Base-by-base conservation (phyloP, 92 coral and sea anemone species). In the Scolanthus callimorphus region DNA sequence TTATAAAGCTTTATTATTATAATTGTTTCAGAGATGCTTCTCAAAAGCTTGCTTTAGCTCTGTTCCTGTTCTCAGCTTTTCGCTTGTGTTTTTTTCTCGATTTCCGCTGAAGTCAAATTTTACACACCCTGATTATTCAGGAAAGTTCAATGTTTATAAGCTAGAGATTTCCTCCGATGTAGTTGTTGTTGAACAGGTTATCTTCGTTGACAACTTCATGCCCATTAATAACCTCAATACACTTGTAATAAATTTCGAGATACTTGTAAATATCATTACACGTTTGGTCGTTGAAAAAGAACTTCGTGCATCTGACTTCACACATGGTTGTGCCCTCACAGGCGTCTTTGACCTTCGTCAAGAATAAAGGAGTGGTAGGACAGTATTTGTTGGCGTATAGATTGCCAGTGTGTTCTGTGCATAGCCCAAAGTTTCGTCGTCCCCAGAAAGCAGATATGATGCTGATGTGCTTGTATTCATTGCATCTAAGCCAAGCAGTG, bases 271-370 rank as follows among this genome's bases (percentile, higher is more conserved):
- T 88, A 9, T 94, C 94, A 3, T 2, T 17, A 77, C 99, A 94
- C 46, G 71, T 38, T 50, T 80, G 37, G 53, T 94, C 99, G 78
- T 90, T 62, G 84, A 94, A 94, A 79, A 94, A 94, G 73, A 90
- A 77, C 78, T 94, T 94, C 55, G 99, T 94, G 91, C 96, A 90
- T 77, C 80, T 80, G 51, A 94, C 77, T 67, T 94, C 99, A 45
- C 99, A 94, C 99, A 94, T 94, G 61, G 99, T 94, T 46, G 99
- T 94, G 20, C 99, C 99, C 70, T 94, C 99, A 62, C 99, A 94
- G 66, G 99, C 81, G 69, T 94, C 99, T 56, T 94, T 94, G 51
- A 94, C 99, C 74, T 94, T 94, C 65, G 99, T 94, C 76, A 89
- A 80, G 71, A 88, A 89, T 53, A 80, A 50, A n/a, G 96, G 94